A percentile compares a stretch with the other conserved stretches of the same genome.
Evolutionary conservation across 1,140 invertebrate genomes (phyloP).

Genomic region (Aphaenogaster rudis): DNA sequence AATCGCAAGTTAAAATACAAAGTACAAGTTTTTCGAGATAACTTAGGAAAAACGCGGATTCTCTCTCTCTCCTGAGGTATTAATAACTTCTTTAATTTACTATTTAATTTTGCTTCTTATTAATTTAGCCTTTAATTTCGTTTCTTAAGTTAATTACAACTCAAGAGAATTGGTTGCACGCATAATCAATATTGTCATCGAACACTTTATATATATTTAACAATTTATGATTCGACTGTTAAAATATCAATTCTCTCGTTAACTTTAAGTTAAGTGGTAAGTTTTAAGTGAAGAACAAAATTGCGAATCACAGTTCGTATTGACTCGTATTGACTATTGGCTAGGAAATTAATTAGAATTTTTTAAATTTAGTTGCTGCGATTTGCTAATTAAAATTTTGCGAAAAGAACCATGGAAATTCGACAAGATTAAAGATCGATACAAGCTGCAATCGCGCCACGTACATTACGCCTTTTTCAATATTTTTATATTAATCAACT

Average conservation of each 20-base stretch:
- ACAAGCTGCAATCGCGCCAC: background rate
- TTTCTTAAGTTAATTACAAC: constrained; percentile 16
- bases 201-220: constrained; percentile 8
- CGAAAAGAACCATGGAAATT: background rate
- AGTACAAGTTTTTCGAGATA: background rate
- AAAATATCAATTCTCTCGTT: constrained; percentile 6
- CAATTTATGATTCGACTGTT: constrained; percentile 3
- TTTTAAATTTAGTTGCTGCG: background rate
- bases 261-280: background rate
- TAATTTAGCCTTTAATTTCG: constrained; percentile 17
- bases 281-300: constrained; percentile 28
- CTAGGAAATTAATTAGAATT: background rate
- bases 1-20: background rate
- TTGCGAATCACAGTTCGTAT: background rate
- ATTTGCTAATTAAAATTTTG: constrained; percentile 16
- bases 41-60: background rate
- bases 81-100: constrained; percentile 45
- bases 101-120: constrained; percentile 25
- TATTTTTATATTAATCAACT: constrained; percentile 31
- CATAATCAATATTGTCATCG: constrained; percentile 18
- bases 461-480: background rate
- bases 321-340: background rate
- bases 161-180: background rate
- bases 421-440: background rate
- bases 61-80: background rate